These are phyloP conservation scores for Leptinotarsa lineolata DNA, from an alignment of 1,140 invertebrate genomes.

Conservation along the genomic window DNA sequence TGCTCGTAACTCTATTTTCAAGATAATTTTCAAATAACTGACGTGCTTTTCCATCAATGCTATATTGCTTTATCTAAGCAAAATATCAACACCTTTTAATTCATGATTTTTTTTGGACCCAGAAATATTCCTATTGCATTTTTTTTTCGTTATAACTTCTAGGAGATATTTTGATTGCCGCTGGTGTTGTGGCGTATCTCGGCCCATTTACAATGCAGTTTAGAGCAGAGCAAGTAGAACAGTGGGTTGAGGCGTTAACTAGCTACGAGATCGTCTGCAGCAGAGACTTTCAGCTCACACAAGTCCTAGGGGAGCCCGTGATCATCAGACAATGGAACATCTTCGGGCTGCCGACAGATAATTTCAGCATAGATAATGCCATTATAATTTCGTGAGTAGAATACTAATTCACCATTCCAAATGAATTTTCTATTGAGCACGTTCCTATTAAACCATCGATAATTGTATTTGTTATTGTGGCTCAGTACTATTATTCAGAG, in stretches of 20 bases:
- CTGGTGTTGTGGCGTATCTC: conserved; percentile 88
- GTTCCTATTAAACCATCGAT: too few species aligned
- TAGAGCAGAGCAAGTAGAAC: conserved; percentile 69
- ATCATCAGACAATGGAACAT: conserved; percentile 90
- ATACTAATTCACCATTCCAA: background rate
- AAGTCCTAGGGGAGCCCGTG: conserved; percentile 84
- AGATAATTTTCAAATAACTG: too few species aligned
- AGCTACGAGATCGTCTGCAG: conserved; percentile 75
- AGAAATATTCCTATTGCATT: too few species aligned
- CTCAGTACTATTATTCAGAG: too few species aligned
- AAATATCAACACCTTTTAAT: too few species aligned
- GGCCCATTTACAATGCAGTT: conserved; percentile 86
- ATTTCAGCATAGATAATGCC: conserved; percentile 90
- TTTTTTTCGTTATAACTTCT: conserved; percentile 6
- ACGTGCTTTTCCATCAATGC: too few species aligned
- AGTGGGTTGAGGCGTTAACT: conserved; percentile 73
- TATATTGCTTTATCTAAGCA: too few species aligned
- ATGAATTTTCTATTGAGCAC: too few species aligned
- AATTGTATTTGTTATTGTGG: too few species aligned
- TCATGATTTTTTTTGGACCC: too few species aligned
- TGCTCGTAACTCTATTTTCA: too few species aligned
- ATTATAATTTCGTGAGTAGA: conserved; percentile 80
- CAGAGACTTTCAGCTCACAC: conserved; percentile 71
- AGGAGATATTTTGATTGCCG: conserved; percentile 85
- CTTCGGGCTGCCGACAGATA: conserved; percentile 83